phyloP scores from a whole-genome alignment of 2,888 invertebrate species.

The Incurvaria masculella region DNA sequence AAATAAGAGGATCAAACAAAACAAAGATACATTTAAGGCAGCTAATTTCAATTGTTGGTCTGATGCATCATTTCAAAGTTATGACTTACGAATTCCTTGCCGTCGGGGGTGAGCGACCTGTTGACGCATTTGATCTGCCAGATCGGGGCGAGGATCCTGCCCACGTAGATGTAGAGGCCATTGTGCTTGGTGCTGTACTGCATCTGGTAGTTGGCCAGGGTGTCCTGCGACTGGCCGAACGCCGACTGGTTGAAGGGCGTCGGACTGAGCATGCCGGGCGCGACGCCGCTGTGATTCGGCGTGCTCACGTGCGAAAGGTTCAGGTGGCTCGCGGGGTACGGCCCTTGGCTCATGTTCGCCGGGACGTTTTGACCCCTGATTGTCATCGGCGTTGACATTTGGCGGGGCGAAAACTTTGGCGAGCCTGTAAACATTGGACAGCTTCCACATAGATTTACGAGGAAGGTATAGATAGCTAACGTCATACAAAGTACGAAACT shows the following conservation, averaged over 20 bases:
- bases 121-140: conserved; percentile 82
- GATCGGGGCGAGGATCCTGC: conserved; percentile 82
- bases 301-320: conserved; percentile 36
- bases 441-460: no score
- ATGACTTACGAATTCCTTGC: conserved; percentile 57
- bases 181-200: conserved; percentile 78
- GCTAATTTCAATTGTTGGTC: no score
- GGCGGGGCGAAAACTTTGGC: conserved; percentile 47
- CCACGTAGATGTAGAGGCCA: conserved; percentile 88
- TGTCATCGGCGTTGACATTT: conserved; percentile 50
- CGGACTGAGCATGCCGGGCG: conserved; percentile 30
- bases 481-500: no score
- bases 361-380: conserved; percentile 35
- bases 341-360: conserved; percentile 5
- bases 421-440: conserved; percentile 33
- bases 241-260: conserved; percentile 38
- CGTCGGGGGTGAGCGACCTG: conserved; percentile 47
- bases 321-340: conserved; percentile 18
- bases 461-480: no score
- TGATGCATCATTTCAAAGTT: not conserved
- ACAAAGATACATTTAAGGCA: no score
- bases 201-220: conserved; percentile 38
- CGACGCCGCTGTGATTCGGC: conserved; percentile 35
- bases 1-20: no score
- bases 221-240: conserved; percentile 33